Percentiles rank a stretch among this genome's conserved stretches.
Evolutionary conservation across 2,888 invertebrate species (phyloP).

Genomic region (Pseudolycoriella hygida): DNA sequence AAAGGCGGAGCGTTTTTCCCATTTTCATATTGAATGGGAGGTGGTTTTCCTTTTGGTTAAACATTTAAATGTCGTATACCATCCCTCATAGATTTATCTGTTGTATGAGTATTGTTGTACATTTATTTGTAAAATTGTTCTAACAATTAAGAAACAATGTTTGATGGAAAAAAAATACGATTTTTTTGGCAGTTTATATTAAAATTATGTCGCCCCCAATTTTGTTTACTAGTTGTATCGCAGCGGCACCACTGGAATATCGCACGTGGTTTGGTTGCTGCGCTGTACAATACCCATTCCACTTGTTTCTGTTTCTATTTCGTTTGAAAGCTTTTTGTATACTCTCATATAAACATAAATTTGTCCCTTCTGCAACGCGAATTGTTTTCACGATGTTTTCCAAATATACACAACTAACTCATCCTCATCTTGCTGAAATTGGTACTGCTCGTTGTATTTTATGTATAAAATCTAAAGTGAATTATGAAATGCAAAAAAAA

Average conservation of each 20-base stretch:
- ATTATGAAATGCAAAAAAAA: too few species aligned
- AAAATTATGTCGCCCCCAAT: not conserved
- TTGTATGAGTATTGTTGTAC: too few species aligned
- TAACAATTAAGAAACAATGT: not conserved
- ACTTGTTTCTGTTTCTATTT: slow-evolving; percentile 9
- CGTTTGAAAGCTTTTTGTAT: slow-evolving; percentile 4
- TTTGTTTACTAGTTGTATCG: slow-evolving; percentile 7
- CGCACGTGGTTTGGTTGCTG: slow-evolving; percentile 9
- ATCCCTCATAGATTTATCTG: too few species aligned
- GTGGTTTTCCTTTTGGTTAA: not conserved
- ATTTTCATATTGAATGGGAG: not conserved
- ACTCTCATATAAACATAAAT: not conserved
- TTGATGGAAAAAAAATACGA: too few species aligned
- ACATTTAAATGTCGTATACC: too few species aligned
- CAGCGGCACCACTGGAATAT: slow-evolving; percentile 12
- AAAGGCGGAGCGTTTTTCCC: not conserved
- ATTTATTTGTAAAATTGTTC: too few species aligned
- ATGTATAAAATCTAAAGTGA: too few species aligned
- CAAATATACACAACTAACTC: too few species aligned
- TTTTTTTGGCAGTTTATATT: not conserved
- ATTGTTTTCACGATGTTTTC: too few species aligned
- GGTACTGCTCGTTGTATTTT: too few species aligned
- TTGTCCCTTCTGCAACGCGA: not conserved
- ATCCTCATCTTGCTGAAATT: too few species aligned
- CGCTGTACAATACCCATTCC: slow-evolving; percentile 10